Percentiles rank a stretch among this genome's conserved stretches.
Conservation (phyloP, 2,113 vertebrate species). For the Tenebrosternarchus preto region DNA sequence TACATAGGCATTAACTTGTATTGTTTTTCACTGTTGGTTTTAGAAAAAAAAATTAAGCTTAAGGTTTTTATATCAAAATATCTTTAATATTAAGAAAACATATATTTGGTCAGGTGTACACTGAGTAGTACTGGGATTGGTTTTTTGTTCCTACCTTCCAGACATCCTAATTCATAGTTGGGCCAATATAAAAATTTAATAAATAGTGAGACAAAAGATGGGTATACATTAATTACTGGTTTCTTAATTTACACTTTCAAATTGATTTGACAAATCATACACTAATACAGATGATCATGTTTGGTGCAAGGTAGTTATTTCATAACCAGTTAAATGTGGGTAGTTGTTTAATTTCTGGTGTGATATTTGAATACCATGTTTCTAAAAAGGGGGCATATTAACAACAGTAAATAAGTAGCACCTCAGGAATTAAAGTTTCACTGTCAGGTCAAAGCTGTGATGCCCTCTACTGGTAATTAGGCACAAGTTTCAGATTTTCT, state of each 20-base stretch:
- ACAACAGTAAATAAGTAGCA: background rate
- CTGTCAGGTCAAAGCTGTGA: constrained; percentile 4
- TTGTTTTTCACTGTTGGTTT: no score
- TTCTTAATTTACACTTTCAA: no score
- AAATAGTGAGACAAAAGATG: no score
- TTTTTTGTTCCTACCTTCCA: no score
- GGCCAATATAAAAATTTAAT: no score
- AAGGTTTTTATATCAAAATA: no score
- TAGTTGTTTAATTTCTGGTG: background rate
- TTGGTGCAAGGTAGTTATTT: background rate
- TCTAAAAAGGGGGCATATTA: background rate
- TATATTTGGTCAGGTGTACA: background rate
- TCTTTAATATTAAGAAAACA: no score
- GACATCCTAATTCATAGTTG: no score
- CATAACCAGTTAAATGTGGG: background rate
- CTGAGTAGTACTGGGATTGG: background rate
- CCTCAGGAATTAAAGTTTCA: background rate
- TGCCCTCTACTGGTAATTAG: constrained; percentile 41
- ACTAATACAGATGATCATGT: no score
- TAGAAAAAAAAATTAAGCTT: no score
- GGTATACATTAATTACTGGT: no score
- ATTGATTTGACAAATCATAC: no score
- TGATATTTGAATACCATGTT: background rate
- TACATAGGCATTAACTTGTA: background rate
- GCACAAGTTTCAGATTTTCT: background rate